Conservation (phyloP, 2,797 vertebrate genomes). For the Triplophysa bombifrons region DNA sequence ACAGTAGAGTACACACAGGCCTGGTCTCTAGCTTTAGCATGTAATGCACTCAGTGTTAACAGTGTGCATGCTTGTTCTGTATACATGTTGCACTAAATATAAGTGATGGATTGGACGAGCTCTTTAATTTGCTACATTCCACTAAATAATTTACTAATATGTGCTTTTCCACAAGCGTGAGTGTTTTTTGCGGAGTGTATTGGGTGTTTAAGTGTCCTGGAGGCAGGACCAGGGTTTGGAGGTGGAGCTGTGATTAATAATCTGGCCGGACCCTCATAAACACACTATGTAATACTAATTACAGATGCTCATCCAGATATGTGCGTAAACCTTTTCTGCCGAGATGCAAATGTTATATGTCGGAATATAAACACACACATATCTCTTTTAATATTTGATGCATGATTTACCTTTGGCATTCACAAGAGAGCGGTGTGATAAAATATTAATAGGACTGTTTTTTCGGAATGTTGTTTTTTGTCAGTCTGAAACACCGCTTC, state of each 20-base stretch:
- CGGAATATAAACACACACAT: conserved; percentile 27
- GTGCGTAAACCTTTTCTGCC: conserved; percentile 34
- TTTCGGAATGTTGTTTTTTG: conserved; percentile 72
- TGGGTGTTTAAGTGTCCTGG: conserved; percentile 74
- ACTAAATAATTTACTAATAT: conserved; percentile 76
- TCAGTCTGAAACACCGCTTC: conserved; percentile 64
- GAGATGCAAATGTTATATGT: conserved; percentile 58
- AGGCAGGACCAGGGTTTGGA: conserved; percentile 67
- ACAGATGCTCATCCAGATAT: conserved; percentile 59
- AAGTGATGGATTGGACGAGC: conserved; percentile 75
- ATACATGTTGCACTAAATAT: conserved; percentile 72
- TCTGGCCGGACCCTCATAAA: conserved; percentile 61
- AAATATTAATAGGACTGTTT: conserved; percentile 70
- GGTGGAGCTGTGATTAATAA: conserved; percentile 74
- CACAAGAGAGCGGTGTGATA: conserved; percentile 66
- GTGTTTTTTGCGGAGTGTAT: conserved; percentile 65
- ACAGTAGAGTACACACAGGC: conserved; percentile 69
- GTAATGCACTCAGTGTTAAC: conserved; percentile 65
- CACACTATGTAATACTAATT: conserved; percentile 44
- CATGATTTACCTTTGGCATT: conserved; percentile 64
- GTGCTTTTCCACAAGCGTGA: conserved; percentile 74
- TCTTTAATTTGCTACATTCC: conserved; percentile 72
- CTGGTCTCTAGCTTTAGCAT: conserved; percentile 70
- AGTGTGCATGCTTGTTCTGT: conserved; percentile 65
- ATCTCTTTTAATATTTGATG: conserved; percentile 68